Conservation (phyloP, 2,888 invertebrate species). For the Entomobrya proxima region DNA sequence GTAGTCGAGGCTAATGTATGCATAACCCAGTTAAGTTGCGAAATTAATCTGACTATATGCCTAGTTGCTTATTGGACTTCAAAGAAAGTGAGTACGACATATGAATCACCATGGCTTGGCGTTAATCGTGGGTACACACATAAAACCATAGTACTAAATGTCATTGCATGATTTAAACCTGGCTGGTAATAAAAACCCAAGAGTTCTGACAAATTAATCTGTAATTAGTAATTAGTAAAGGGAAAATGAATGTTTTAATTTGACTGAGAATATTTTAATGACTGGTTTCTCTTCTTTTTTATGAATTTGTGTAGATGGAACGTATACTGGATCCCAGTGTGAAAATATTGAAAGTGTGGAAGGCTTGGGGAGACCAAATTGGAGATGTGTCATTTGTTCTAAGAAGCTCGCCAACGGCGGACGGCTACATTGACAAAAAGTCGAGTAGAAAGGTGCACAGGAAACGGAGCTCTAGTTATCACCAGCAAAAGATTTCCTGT, state of each 20-base stretch:
- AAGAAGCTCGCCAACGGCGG: slow-evolving; percentile 56
- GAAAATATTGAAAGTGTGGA: slow-evolving; percentile 86
- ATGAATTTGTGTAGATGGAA: slow-evolving; percentile 78
- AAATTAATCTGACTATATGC: slow-evolving; percentile 1
- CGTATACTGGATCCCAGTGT: slow-evolving; percentile 84
- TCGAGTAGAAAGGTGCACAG: slow-evolving; percentile 61
- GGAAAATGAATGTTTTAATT: not conserved
- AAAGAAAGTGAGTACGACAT: not conserved
- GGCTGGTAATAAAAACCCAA: not conserved
- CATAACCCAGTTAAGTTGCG: slow-evolving; percentile 28
- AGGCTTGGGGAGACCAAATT: slow-evolving; percentile 87
- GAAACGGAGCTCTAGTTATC: slow-evolving; percentile 63
- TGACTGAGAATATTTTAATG: not conserved
- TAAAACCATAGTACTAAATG: too few relatives aligned
- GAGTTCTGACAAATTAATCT: not conserved
- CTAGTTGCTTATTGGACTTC: not conserved
- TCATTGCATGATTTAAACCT: not conserved
- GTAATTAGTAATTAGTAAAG: slow-evolving; percentile 13
- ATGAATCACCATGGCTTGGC: not conserved
- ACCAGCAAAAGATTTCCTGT: slow-evolving; percentile 63
- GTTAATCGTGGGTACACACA: not conserved
- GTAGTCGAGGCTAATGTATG: slow-evolving; percentile 12
- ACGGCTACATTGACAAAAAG: slow-evolving; percentile 73
- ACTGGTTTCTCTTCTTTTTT: not conserved
- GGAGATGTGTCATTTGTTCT: slow-evolving; percentile 79